Base-by-base conservation (phyloP, 2,888 invertebrate species). In the Plebejus melissa region DNA sequence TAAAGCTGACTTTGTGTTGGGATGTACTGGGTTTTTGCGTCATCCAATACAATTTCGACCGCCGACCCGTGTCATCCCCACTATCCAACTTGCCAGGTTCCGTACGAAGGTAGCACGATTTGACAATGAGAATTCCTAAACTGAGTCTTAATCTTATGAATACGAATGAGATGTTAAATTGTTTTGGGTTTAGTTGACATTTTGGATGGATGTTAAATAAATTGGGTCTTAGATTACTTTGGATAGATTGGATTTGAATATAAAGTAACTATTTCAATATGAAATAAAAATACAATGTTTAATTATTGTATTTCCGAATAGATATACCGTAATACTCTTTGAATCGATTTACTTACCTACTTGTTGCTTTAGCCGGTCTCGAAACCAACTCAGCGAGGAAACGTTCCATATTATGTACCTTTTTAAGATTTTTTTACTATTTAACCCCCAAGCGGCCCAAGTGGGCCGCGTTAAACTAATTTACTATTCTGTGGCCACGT, bases 1-100 rank as follows among this genome's bases (percentile, higher is more conserved):
- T 65, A 76, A 76, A 78, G 74, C 79, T 79, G 76, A 38, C 75
- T 77, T 74, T 77, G 77, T 78, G 78, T 76, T 74, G 69, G 75
- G 78, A 75, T 78, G 75, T 77, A 80, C 75, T 74, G 71, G 76
- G 75, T 77, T 78, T 78, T 81, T 79, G 81, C 80, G 79, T 87
- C 88, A 91, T 90, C 91, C 89, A 88, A 83, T 87, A 83, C 91
- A 88, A 92, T 92, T 91, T 91, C 83, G 85, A 84, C 83, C 85
- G 88, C 75, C 76, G 77, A 77, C 77, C 77, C 77, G 74, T 75
- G 78, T 80, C 79, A 80, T 81, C 81, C 79, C 76, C 77, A 76
- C 78, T 77, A 77, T 72, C 76, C 77, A 69, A 58, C 72, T 32
- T 4, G 65, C 76, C 76, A 46, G n/a, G 71, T 60, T 41, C 57